Percentiles rank a stretch among this genome's conserved stretches.
phyloP scores from a whole-genome alignment of 2,113 vertebrate species.

The Gorsachius goisagi region DNA sequence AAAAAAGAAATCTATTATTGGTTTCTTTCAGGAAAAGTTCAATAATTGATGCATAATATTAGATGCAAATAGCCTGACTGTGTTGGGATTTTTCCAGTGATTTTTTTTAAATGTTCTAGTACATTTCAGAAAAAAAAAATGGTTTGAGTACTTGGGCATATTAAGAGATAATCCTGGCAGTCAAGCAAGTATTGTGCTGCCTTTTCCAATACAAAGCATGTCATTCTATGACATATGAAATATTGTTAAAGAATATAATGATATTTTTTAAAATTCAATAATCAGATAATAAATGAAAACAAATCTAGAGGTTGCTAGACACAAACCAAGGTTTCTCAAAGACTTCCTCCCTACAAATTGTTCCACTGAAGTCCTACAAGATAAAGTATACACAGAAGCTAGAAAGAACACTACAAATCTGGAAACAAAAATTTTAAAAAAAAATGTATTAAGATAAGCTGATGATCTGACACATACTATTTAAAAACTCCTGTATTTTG shows the following conservation, averaged over 20 bases:
- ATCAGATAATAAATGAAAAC: not conserved
- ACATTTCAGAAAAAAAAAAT: not conserved
- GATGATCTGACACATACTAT: not conserved
- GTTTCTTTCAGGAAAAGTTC: not conserved
- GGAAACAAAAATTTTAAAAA: not conserved
- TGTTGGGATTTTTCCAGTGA: accelerated
- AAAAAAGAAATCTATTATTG: not conserved
- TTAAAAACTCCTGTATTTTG: not conserved
- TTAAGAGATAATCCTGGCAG: not conserved
- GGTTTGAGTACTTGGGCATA: not conserved
- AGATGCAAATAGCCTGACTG: not conserved
- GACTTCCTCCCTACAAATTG: not conserved
- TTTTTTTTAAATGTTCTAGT: not conserved
- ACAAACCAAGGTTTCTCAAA: not conserved
- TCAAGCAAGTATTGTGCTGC: not conserved
- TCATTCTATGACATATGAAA: not conserved
- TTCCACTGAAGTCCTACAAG: not conserved
- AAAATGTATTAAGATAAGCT: not conserved
- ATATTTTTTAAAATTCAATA: not conserved
- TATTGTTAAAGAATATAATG: not conserved
- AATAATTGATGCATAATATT: not conserved
- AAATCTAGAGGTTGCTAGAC: not conserved
- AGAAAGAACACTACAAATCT: not conserved
- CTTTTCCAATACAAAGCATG: not conserved
- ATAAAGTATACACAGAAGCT: not conserved